Percentiles rank a stretch among this genome's conserved stretches.
Evolutionary conservation across 1,140 invertebrate genomes (phyloP).

Genomic region (Helicorthomorpha holstii): DNA sequence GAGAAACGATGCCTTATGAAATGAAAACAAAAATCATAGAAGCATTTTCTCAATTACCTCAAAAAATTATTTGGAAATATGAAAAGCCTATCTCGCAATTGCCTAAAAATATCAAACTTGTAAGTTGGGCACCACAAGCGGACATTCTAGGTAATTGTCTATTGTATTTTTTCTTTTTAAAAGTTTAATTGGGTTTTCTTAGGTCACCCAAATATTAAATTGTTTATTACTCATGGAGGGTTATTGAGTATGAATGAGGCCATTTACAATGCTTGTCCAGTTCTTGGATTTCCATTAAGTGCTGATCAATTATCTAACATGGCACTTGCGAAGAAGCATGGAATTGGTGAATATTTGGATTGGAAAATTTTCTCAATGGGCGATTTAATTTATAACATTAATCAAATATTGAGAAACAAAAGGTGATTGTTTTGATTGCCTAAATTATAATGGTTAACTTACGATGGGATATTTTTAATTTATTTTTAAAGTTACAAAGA

Average conservation of each 20-base stretch:
- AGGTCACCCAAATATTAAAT: slow-evolving; percentile 46
- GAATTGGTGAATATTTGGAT: slow-evolving; percentile 16
- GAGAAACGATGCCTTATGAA: slow-evolving; percentile 2
- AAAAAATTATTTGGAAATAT: slow-evolving; percentile 12
- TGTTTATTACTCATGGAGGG: slow-evolving; percentile 54
- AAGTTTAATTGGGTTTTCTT: slow-evolving; percentile 5
- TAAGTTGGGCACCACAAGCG: slow-evolving; percentile 48
- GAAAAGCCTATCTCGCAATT: slow-evolving; percentile 20
- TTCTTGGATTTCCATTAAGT: slow-evolving; percentile 48
- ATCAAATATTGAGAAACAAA: slow-evolving; percentile 9
- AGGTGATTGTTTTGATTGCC: slow-evolving; percentile 7
- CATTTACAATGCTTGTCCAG: slow-evolving; percentile 45
- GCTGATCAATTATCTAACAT: slow-evolving; percentile 36
- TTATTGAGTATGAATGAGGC: slow-evolving; percentile 48
- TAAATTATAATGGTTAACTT: background rate
- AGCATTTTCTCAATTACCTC: slow-evolving; percentile 9
- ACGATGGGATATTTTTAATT: background rate
- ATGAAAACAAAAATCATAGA: slow-evolving; percentile 7
- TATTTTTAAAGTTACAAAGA: background rate
- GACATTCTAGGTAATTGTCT: slow-evolving; percentile 40
- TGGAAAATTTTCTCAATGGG: slow-evolving; percentile 13
- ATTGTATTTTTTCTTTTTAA: background rate
- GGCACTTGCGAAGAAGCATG: slow-evolving; percentile 12
- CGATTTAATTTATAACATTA: slow-evolving; percentile 14
- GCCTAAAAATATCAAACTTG: slow-evolving; percentile 36